phyloP scores from a whole-genome alignment of 2,113 vertebrate species.

The Orycteropus afer region DNA sequence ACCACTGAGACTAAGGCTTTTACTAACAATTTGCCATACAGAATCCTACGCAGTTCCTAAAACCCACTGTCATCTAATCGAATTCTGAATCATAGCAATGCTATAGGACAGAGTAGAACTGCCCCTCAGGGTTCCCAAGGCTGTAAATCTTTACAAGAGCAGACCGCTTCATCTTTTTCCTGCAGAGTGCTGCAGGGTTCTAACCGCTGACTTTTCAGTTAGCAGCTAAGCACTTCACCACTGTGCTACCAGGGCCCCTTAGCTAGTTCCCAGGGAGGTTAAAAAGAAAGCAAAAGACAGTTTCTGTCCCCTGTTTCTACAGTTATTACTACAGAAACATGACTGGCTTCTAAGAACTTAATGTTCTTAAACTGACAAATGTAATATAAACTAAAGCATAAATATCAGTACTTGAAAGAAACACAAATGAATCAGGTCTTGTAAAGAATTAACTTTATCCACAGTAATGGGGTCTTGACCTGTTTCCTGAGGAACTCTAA shows the following conservation, averaged over 20 bases:
- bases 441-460: background rate
- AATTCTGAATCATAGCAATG: background rate
- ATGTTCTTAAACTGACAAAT: background rate
- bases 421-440: background rate
- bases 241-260: background rate
- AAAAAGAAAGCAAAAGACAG: constrained; percentile 31
- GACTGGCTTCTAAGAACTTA: constrained; percentile 18
- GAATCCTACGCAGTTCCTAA: background rate
- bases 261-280: background rate
- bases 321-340: background rate
- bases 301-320: background rate
- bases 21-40: background rate
- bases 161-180: background rate
- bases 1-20: background rate
- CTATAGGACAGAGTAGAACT: background rate
- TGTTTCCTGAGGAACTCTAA: background rate
- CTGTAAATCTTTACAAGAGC: background rate
- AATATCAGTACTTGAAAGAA: background rate
- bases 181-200: background rate
- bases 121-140: background rate
- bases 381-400: constrained; percentile 19
- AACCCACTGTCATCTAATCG: background rate
- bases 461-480: background rate
- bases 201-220: no score
- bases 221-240: no score